A percentile compares a stretch with the other conserved stretches of the same genome.
Evolutionary conservation across 2,113 vertebrate genomes (phyloP).

Genomic region (Microtus oregoni): DNA sequence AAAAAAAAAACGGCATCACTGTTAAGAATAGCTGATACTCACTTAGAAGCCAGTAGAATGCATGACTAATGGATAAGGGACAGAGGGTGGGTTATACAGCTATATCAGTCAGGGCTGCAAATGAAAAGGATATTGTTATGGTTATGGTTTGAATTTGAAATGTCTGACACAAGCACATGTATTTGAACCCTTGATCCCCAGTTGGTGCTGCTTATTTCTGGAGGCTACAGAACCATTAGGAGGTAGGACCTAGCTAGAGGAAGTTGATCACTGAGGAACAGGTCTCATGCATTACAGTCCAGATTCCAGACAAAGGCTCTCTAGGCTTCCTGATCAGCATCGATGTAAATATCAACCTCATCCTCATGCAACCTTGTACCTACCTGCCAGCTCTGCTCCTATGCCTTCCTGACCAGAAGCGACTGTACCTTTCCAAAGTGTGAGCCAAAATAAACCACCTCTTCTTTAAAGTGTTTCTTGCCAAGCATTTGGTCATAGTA

Average conservation of each 20-base stretch:
- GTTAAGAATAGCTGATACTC: not conserved
- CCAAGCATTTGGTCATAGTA: not conserved
- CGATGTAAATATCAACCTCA: not conserved
- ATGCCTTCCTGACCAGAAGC: not conserved
- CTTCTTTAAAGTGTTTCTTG: not conserved
- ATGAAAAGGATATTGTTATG: not conserved
- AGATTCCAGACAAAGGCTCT: not conserved
- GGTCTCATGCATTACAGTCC: not conserved
- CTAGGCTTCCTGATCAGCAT: not conserved
- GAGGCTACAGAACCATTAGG: not conserved
- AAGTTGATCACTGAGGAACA: not conserved
- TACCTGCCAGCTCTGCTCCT: not conserved
- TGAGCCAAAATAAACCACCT: not conserved
- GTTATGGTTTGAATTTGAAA: not conserved
- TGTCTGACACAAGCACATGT: not conserved
- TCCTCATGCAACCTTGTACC: not conserved
- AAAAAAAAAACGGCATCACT: not conserved
- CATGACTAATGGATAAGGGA: not conserved
- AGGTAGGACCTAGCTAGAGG: not conserved
- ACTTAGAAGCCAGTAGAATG: not conserved
- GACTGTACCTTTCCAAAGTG: not conserved
- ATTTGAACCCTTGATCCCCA: not conserved
- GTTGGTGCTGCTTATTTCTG: not conserved
- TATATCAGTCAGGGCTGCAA: slow-evolving; percentile 6
- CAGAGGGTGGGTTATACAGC: not conserved